Percentiles rank a stretch among this genome's conserved stretches.
Conservation (phyloP, 2,797 vertebrate genomes). For the Mus spretus region DNA sequence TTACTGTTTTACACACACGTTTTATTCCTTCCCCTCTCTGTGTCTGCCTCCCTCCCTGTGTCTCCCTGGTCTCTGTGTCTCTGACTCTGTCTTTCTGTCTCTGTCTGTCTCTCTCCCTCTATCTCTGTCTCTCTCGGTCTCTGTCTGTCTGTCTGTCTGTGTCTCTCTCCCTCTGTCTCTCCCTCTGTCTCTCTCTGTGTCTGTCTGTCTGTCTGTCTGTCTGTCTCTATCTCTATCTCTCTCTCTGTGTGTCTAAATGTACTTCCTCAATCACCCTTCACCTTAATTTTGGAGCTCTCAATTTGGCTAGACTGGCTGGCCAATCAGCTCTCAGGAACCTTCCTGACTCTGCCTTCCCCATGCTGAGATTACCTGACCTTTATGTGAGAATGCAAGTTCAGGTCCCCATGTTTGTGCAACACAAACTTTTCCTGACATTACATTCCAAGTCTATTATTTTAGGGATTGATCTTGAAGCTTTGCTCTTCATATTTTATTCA, state of each 20-base stretch:
- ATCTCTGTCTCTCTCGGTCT: background rate
- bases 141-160: too few relatives aligned
- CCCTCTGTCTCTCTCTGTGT: too few relatives aligned
- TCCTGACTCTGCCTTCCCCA: background rate
- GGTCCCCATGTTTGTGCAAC: background rate
- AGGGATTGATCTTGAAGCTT: constrained; percentile 49
- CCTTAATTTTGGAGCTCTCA: background rate
- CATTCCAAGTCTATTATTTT: constrained; percentile 47
- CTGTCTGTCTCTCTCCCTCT: background rate
- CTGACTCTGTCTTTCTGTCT: background rate
- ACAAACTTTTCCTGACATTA: background rate
- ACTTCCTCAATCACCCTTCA: background rate
- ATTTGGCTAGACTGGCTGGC: background rate
- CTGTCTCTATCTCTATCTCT: background rate
- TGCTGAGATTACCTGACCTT: background rate
- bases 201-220: too few relatives aligned
- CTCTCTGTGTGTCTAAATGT: background rate
- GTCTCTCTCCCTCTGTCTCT: too few relatives aligned
- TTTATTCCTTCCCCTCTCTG: background rate
- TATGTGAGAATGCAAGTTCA: background rate
- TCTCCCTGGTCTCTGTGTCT: too few relatives aligned
- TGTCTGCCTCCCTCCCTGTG: background rate
- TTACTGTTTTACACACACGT: background rate
- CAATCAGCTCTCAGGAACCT: background rate
- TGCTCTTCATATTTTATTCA: constrained; percentile 48